Conservation (phyloP, 2,888 invertebrate species). For the Chouioia cunea region DNA sequence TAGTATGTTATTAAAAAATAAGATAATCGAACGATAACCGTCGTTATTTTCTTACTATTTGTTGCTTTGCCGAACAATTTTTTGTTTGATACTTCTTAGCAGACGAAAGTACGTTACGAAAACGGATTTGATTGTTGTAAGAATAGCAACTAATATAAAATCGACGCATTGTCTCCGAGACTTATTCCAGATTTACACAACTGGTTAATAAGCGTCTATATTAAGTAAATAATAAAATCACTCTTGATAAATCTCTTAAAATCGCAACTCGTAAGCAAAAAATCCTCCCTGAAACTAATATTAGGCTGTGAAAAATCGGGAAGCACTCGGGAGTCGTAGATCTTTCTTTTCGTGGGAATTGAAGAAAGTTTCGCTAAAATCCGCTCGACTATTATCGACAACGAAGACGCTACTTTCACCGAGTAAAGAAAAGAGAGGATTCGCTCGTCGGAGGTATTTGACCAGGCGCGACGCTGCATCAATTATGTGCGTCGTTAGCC, state of each 20-base stretch:
- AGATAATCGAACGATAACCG: no score
- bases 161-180: background rate
- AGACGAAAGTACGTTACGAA: constrained; percentile 12
- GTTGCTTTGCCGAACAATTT: background rate
- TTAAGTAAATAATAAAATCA: background rate
- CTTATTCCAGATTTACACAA: constrained; percentile 11
- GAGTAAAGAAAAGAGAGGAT: background rate
- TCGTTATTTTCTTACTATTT: no score
- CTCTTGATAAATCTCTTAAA: background rate
- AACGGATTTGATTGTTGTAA: background rate
- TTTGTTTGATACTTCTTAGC: background rate
- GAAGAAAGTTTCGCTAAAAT: constrained; percentile 42
- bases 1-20: no score
- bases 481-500: constrained; percentile 44
- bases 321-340: background rate
- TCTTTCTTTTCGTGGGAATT: constrained; percentile 35
- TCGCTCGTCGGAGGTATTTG: constrained; percentile 30
- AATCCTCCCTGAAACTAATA: background rate
- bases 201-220: no score
- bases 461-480: constrained; percentile 44
- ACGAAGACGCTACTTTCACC: constrained; percentile 41
- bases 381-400: constrained; percentile 8
- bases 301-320: background rate
- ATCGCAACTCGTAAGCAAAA: constrained; percentile 6
- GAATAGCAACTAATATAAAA: background rate